Evolutionary conservation across 2,113 vertebrate genomes (phyloP).

Genomic region (Orthochromis indermauri): DNA sequence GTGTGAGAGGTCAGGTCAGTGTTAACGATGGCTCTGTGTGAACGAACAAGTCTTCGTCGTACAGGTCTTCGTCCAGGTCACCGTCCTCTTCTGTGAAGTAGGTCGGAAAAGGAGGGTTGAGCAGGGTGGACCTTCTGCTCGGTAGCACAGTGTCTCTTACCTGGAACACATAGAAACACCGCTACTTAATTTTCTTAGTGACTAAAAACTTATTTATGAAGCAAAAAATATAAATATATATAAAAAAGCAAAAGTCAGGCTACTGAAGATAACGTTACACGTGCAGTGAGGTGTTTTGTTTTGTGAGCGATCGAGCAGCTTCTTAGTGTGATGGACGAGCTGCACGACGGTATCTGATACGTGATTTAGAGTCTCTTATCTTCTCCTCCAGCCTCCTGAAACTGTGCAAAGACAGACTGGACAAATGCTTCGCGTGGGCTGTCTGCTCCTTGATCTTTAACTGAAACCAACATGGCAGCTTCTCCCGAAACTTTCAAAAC

Average conservation of each 20-base stretch:
- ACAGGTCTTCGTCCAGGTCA: conserved; percentile 86
- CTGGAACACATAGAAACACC: conserved; percentile 57
- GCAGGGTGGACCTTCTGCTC: conserved; percentile 54
- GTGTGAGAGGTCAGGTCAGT: conserved; percentile 29
- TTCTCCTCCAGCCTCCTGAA: background rate
- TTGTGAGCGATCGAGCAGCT: background rate
- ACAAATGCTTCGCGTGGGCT: background rate
- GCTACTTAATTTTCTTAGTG: background rate
- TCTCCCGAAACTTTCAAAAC: background rate
- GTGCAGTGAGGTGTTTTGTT: background rate
- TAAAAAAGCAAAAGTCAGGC: background rate
- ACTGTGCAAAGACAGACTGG: background rate
- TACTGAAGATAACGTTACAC: background rate
- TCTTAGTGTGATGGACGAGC: background rate
- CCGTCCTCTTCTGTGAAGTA: conserved; percentile 87
- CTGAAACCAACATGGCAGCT: background rate
- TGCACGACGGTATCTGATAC: background rate
- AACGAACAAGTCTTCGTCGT: conserved; percentile 78
- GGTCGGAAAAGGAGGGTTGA: conserved; percentile 84
- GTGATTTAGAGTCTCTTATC: background rate
- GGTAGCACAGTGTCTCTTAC: conserved; percentile 78
- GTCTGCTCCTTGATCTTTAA: background rate
- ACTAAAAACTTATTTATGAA: background rate
- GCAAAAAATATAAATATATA: background rate
- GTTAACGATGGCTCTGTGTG: conserved; percentile 76